Conservation (phyloP, 1,140 invertebrate species). For the Hyphantria cunea region DNA sequence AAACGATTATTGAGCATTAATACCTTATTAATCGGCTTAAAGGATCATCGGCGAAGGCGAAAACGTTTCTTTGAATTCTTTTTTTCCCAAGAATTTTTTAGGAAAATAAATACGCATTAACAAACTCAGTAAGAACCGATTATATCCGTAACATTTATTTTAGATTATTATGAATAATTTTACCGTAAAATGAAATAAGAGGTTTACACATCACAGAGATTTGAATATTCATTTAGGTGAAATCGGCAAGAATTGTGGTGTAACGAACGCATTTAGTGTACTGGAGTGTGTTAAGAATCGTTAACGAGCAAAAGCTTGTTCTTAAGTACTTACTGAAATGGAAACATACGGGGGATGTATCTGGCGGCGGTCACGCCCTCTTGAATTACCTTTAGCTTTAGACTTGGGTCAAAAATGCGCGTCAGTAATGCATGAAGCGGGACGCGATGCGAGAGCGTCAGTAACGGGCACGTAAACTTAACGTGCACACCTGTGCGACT, state of each 20-base stretch:
- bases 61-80: not conserved
- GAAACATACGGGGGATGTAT: constrained; percentile 5
- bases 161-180: not conserved
- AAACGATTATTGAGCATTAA: not conserved
- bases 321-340: constrained; percentile 10
- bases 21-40: not conserved
- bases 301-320: constrained; percentile 24
- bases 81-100: no score
- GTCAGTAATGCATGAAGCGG: no score
- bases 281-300: constrained; percentile 13
- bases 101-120: not conserved
- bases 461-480: no score
- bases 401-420: no score
- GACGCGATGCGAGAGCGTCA: no score
- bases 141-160: not conserved
- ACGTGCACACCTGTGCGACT: no score
- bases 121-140: not conserved
- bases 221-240: constrained; percentile 5
- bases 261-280: constrained; percentile 20
- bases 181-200: constrained; percentile 14
- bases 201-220: constrained; percentile 7
- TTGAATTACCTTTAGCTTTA: no score
- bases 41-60: not conserved
- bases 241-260: constrained; percentile 4
- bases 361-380: no score